Conservation (phyloP, 2,113 vertebrate genomes). For the Stigmatopora nigra region DNA sequence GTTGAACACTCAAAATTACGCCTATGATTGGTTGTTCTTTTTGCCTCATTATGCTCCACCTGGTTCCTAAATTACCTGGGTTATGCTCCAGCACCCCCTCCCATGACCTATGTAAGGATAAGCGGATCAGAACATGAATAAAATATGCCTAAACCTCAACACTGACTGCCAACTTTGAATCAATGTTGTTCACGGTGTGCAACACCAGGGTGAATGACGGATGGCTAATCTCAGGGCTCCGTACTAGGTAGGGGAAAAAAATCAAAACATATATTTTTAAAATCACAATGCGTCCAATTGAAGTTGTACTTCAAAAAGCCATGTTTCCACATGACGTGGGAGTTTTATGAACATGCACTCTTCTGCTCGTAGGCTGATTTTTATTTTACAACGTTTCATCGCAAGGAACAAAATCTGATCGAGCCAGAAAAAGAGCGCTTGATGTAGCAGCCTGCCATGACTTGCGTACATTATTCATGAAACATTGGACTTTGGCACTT, state of each 20-base stretch:
- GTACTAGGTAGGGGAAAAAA: conserved; percentile 58
- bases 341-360: conserved; percentile 50
- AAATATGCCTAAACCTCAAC: conserved; percentile 8
- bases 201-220: conserved; percentile 51
- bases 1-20: no score
- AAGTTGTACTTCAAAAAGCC: conserved; percentile 64
- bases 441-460: conserved; percentile 23
- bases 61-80: no score
- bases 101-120: no score
- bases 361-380: conserved; percentile 50
- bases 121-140: neutral
- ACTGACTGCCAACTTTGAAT: conserved; percentile 24
- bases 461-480: conserved; percentile 5
- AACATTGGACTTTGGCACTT: neutral
- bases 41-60: no score
- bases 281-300: conserved; percentile 51
- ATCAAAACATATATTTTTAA: conserved; percentile 14
- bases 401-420: conserved; percentile 20
- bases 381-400: conserved; percentile 37
- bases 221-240: conserved; percentile 54
- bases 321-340: conserved; percentile 63
- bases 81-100: no score
- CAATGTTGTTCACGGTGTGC: conserved; percentile 34
- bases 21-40: no score
- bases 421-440: conserved; percentile 19